Percentiles rank a stretch among this genome's conserved stretches.
Evolutionary conservation across 1,140 invertebrate species (phyloP).

Genomic region (Orussus abietinus): DNA sequence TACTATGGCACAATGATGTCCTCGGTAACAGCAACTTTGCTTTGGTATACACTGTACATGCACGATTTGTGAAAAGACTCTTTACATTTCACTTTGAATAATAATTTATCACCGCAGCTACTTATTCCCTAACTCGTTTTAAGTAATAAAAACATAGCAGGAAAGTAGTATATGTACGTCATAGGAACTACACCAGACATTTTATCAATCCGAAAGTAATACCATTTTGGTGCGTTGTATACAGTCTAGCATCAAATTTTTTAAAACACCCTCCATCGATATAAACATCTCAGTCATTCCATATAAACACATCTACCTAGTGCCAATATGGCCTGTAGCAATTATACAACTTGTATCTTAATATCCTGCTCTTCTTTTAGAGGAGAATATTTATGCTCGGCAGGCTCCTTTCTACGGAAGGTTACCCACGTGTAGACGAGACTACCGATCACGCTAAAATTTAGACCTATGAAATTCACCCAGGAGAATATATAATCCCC

Average conservation of each 20-base stretch:
- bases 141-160: neutral
- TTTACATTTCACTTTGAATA: too few relatives aligned
- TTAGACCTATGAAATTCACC: slow-evolving; percentile 92
- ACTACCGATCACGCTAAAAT: slow-evolving; percentile 84
- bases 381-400: slow-evolving; percentile 47
- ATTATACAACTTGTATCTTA: slow-evolving; percentile 53
- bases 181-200: slow-evolving; percentile 16
- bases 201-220: too few relatives aligned
- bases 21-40: slow-evolving; percentile 21
- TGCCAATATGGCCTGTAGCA: neutral
- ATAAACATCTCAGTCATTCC: neutral
- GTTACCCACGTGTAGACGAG: slow-evolving; percentile 77
- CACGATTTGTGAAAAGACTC: too few relatives aligned
- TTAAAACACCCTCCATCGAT: neutral
- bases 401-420: slow-evolving; percentile 60
- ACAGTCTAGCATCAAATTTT: too few relatives aligned
- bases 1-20: slow-evolving; percentile 18
- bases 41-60: slow-evolving; percentile 28
- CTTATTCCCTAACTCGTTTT: too few relatives aligned
- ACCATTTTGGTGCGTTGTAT: too few relatives aligned
- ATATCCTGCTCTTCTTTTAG: slow-evolving; percentile 36
- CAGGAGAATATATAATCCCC: slow-evolving; percentile 94
- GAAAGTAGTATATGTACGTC: slow-evolving; percentile 1
- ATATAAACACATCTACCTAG: neutral
- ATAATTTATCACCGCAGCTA: too few relatives aligned